These are phyloP conservation scores for Urocynchramus pylzowi DNA, from an alignment of 2,113 vertebrate species.

Conservation along the genomic window DNA sequence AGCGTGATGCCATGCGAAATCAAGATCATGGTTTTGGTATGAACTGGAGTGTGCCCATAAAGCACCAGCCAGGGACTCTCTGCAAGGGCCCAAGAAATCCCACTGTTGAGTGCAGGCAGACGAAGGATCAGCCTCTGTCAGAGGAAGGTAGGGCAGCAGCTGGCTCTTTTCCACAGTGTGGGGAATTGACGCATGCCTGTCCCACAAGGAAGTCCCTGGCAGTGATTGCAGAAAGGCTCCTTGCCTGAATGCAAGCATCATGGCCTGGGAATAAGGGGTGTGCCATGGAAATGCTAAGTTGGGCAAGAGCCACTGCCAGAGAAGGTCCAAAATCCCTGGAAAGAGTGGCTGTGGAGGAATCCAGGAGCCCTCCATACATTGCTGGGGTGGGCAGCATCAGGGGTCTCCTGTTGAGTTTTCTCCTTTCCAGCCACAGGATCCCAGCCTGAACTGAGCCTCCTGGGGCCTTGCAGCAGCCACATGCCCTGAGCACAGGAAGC, in stretches of 20 bases:
- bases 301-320: neutral
- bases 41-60: neutral
- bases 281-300: neutral
- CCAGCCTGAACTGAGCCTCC: rapidly evolving
- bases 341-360: neutral
- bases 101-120: neutral
- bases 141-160: neutral
- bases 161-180: neutral
- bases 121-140: neutral
- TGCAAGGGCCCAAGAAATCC: neutral
- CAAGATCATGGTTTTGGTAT: neutral
- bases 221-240: neutral
- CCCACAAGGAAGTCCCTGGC: neutral
- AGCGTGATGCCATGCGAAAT: neutral
- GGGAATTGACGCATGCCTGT: rapidly evolving
- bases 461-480: neutral
- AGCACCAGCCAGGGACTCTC: neutral
- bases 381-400: neutral
- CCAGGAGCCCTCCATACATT: rapidly evolving
- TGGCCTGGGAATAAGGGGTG: neutral
- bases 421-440: neutral
- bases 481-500: neutral
- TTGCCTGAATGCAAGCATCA: neutral
- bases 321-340: neutral
- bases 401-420: neutral